Evolutionary conservation across 2,797 vertebrate genomes (phyloP).

Genomic region (Syndactyla subalaris): DNA sequence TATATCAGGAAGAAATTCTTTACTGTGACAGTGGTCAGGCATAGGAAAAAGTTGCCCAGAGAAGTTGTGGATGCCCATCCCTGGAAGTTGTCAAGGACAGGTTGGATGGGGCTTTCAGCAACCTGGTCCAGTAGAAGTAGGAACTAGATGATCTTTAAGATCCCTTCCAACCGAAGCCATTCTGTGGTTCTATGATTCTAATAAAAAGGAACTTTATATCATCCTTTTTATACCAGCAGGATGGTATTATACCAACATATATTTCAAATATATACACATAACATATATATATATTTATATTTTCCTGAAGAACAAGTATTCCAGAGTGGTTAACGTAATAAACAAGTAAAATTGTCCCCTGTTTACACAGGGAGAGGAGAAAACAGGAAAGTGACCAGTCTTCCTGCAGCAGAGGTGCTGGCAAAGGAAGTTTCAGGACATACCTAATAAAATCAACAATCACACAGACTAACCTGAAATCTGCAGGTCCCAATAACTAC

Average conservation of each 20-base stretch:
- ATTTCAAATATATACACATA: not conserved
- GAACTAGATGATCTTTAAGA: not conserved
- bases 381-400: not conserved
- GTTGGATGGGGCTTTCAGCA: not conserved
- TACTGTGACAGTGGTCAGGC: not conserved
- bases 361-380: not conserved
- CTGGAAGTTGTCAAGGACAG: not conserved
- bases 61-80: not conserved
- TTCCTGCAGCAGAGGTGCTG: not conserved
- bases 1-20: not conserved
- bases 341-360: not conserved
- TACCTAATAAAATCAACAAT: not conserved
- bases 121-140: not conserved
- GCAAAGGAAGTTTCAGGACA: not conserved
- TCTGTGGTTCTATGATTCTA: not conserved
- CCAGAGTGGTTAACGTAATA: not conserved
- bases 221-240: not conserved
- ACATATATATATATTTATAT: not conserved
- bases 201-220: not conserved
- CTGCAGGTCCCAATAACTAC: slow-evolving; percentile 89
- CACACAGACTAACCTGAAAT: slow-evolving; percentile 86
- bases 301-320: not conserved
- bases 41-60: not conserved
- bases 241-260: not conserved
- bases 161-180: not conserved